Base-by-base conservation (phyloP, 2,113 vertebrate species). In the Chitala chitala region DNA sequence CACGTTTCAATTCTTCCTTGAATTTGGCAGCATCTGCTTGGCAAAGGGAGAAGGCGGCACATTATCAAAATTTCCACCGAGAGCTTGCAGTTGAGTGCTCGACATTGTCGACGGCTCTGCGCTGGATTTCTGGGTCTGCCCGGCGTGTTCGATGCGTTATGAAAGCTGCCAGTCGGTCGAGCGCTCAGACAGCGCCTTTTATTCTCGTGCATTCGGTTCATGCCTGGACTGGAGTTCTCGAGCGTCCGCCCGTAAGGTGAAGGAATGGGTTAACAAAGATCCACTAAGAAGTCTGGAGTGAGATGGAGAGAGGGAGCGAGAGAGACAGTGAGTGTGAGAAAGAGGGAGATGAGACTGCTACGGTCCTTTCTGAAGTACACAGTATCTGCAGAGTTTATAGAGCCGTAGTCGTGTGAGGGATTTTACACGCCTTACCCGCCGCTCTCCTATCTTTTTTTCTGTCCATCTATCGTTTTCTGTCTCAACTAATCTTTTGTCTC, bases 321-420 rank as follows among this genome's bases (percentile, higher is more conserved):
- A 26, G 55, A 69, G 61, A 65, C n/a, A 71, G 63, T 61, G 55
- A 63, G 65, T 5, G 68, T 51, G 74, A 63, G 72, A 65, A 40
- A 48, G 36, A 56, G 40, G 13, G 63, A 53, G 76, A 61, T 12
- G 36, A 38, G 53, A 61, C 9, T 58, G 83, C 72, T 78, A 70
- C 73, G 5, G 53, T 75, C 80, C 76, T 69, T 80, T 66, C 40
- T 65, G 58, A 74, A 72, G 69, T 44, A 68, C 24, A 70, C 69
- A 68, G 58, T 73, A 58, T 75, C 69, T 69, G 69, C 73, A 42
- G 73, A 71, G 69, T 69, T 66, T 29, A 80, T 79, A 85, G 78
- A 55, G 54, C 76, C 79, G 31, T 65, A 55, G 24, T 42, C 24
- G 36, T 53, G 22, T 44, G 38, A 22, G 17, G 71, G 33, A 36